Base-by-base conservation (phyloP, 2,797 vertebrate species). In the Masticophis lateralis region DNA sequence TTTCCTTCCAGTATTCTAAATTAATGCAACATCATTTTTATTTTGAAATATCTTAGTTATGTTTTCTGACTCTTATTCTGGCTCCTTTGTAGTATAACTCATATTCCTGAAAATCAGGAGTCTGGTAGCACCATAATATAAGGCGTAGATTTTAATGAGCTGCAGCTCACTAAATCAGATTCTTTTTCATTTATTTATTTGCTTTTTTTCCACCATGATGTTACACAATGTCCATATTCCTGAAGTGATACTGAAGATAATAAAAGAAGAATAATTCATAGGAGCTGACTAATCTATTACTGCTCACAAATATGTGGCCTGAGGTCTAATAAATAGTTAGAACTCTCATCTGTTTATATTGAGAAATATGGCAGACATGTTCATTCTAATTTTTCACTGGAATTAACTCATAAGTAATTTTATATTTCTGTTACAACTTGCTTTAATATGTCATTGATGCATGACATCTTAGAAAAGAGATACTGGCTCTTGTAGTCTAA, bases 351-450 rank as follows among this genome's bases (percentile, higher is more conserved):
- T 59, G 18, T 55, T 89, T 37, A 47, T 43, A 86, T 61, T 56
- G 88, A 51, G 27, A 92, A 93, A 28, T 91, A 47, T 94, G 13
- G 66, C 90, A 91, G 20, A 92, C 56, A 86, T 55, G 2, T 92
- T 95, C 94, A 63, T 60, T 94, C 32, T 92, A 32, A 56, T 86
- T 66, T 88, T 88, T 51, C 94, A 94, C 92, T 93, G 94, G 94
- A 93, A 90, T 93, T 74, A 87, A 27, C 43, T 93, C 90, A 93
- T 83, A 87, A n/a, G 60, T 94, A 57, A 32, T 92, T 10, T 91
- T 92, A 88, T 94, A 51, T 60, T 47, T 5, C 79, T 95, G 88
- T 91, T 47, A 12, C 91, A 91, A 93, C 20, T 22, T 91, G 56
- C 91, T 74, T 55, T 86, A 51, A 91, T 91, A 91, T 32, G 79